Base-by-base conservation (phyloP, 2,113 vertebrate species). In the Cottus gobio region DNA sequence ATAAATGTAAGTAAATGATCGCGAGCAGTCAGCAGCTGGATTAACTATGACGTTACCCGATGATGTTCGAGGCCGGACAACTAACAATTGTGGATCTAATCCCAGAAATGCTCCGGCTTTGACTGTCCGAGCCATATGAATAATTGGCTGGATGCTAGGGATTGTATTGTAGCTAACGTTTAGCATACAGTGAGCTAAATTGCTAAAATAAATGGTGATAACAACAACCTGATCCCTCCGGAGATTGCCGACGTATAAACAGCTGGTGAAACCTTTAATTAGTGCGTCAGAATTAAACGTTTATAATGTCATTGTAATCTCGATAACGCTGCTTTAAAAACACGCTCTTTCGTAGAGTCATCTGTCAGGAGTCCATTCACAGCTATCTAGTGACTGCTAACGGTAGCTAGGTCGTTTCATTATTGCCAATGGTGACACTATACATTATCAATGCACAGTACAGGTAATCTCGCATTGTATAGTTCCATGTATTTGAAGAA, bases 111-210 rank as follows among this genome's bases (percentile, higher is more conserved):
- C 78, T 76, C 0, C 30, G 31, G 80, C 48, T 87, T 44, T 68
- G 30, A 44, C 63, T 57, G 62, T 58, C 46, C 57, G 39, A 22
- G 72, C 67, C 89, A 87, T 87, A 91, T 85, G 87, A 76, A 68
- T 93, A 92, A 94, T 91, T 93, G 72, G 75, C 90, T 82, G 81
- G 91, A 92, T 93, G 93, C 91, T 91, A 92, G 56, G 87, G 90
- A 91, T 94, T 91, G 75, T 31, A 42, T 28, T 58, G 85, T 80
- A 60, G 88, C 92, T 92, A 90, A 77, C 66, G 31, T 76, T 87
- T 90, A 90, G 89, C 89, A 76, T 50, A n/a, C 10, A 28, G 7
- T 26, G 10, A 61, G 54, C 24, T 57, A 57, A 12, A 6, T 15
- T 57, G 24, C 54, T 18, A 16, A 28, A 31, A 34, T 54, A n/a